Evolutionary conservation across 2,797 vertebrate genomes (phyloP).

Genomic region (Myripristis murdjan): DNA sequence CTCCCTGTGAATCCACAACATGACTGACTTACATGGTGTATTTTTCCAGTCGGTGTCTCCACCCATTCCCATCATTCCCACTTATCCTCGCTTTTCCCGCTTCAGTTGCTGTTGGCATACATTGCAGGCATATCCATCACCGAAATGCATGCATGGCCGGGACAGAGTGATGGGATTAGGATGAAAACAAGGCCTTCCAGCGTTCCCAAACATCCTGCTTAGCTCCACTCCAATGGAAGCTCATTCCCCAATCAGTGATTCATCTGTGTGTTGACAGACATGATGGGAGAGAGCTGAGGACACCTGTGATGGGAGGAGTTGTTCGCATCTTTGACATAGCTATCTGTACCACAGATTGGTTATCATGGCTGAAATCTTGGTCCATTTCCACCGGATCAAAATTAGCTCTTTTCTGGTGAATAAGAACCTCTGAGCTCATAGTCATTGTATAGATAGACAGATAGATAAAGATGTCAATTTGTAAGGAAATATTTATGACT

Average conservation of each 20-base stretch:
- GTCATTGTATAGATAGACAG: background rate
- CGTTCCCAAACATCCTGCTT: slow-evolving; percentile 69
- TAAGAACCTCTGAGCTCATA: no score
- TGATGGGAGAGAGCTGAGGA: slow-evolving; percentile 46
- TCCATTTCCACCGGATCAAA: slow-evolving; percentile 31
- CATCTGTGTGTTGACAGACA: slow-evolving; percentile 68
- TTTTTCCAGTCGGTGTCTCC: slow-evolving; percentile 42
- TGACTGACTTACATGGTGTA: slow-evolving; percentile 16
- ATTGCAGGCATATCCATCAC: slow-evolving; percentile 51
- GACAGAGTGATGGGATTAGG: slow-evolving; percentile 44
- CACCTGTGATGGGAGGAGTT: slow-evolving; percentile 69
- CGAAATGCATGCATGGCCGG: slow-evolving; percentile 29
- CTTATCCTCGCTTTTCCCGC: slow-evolving; percentile 42
- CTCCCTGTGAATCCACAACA: slow-evolving; percentile 29
- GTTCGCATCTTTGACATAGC: slow-evolving; percentile 49
- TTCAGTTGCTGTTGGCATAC: slow-evolving; percentile 47
- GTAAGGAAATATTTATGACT: slow-evolving; percentile 16
- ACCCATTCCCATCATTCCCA: slow-evolving; percentile 40
- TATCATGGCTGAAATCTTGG: slow-evolving; percentile 23
- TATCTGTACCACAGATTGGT: slow-evolving; percentile 39
- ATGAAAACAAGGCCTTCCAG: slow-evolving; percentile 66
- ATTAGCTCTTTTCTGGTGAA: no score
- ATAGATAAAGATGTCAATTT: background rate
- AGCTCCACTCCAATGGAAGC: slow-evolving; percentile 25
- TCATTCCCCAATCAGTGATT: slow-evolving; percentile 56